A percentile compares a stretch with the other conserved stretches of the same genome.
phyloP scores from a whole-genome alignment of 2,113 vertebrate genomes.

The Notarius lentiginosus region DNA sequence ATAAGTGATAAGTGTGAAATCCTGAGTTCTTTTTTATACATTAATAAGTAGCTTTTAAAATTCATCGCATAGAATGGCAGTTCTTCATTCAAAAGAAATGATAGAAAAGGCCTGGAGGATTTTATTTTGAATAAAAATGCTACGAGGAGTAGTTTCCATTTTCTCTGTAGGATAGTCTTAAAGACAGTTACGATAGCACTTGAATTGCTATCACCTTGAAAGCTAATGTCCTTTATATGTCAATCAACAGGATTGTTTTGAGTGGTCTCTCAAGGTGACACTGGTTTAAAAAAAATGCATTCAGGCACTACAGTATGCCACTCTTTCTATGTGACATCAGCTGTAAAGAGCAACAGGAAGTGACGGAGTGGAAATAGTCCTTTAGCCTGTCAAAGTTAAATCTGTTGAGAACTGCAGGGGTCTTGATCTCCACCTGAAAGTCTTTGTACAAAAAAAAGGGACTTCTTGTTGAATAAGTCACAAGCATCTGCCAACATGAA shows the following conservation, averaged over 20 bases:
- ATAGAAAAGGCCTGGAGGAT: neutral
- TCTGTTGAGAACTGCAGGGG: neutral
- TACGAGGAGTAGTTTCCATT: neutral
- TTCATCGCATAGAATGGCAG: neutral
- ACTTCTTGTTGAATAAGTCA: neutral
- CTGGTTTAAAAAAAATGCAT: neutral
- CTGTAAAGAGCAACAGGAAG: neutral
- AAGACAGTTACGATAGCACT: neutral
- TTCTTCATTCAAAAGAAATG: neutral
- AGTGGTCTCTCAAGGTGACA: neutral
- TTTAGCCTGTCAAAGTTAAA: neutral
- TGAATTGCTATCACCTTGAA: neutral
- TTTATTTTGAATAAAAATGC: neutral
- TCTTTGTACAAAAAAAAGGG: neutral
- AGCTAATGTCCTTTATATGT: neutral
- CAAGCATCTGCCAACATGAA: slow-evolving; percentile 3
- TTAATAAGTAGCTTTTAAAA: neutral
- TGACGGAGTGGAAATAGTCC: neutral
- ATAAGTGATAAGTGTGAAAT: slow-evolving; percentile 3
- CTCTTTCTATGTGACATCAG: neutral
- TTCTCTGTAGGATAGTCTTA: neutral
- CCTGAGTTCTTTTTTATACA: neutral
- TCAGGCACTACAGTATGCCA: neutral
- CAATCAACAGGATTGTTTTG: neutral
- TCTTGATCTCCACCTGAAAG: neutral